These are phyloP conservation scores for Kobus ellipsiprymnus DNA, from an alignment of 2,113 vertebrate species.

Conservation along the genomic window DNA sequence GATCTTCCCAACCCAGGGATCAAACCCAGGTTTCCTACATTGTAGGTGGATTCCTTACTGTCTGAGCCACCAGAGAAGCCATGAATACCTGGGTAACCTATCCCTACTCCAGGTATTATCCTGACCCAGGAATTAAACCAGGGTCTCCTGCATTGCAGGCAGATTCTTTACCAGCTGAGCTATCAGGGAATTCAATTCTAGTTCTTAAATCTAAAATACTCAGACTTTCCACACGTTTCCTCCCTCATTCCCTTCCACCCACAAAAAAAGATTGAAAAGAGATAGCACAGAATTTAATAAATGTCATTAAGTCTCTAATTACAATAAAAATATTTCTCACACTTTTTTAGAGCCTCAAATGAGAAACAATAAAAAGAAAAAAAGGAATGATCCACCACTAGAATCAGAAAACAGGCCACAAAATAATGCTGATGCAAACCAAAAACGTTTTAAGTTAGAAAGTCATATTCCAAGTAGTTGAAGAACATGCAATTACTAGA, in stretches of 20 bases:
- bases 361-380: neutral
- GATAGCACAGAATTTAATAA: constrained; percentile 2
- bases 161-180: neutral
- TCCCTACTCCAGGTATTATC: neutral
- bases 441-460: neutral
- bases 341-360: neutral
- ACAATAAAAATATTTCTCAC: neutral
- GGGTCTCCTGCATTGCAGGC: neutral
- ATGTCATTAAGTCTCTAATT: neutral
- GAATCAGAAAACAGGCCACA: neutral
- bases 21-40: neutral
- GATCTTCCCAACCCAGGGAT: neutral
- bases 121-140: neutral
- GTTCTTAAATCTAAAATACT: neutral
- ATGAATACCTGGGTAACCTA: neutral
- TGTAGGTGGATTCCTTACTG: neutral
- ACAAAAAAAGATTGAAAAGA: neutral
- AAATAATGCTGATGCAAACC: neutral
- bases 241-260: neutral
- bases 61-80: neutral
- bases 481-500: neutral
- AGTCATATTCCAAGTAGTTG: neutral
- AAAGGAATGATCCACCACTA: neutral
- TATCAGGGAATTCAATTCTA: neutral
- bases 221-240: neutral